Conservation (phyloP, 2,888 invertebrate species). For the Protonemura montana region DNA sequence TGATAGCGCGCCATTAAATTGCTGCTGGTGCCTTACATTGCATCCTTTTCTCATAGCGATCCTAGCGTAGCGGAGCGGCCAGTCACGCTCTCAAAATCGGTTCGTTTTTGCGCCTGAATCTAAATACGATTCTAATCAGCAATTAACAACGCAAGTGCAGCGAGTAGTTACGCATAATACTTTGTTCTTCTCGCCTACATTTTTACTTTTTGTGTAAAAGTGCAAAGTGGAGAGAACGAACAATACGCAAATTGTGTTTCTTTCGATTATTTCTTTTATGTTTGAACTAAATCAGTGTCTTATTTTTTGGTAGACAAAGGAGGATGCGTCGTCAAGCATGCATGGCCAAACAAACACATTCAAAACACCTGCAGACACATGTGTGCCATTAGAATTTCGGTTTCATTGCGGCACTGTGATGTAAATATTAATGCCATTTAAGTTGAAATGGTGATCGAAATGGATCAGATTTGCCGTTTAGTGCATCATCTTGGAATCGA, state of each 20-base stretch:
- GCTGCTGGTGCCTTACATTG: conserved; percentile 14
- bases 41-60: neutral
- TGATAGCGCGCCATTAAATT: neutral
- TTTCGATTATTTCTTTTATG: neutral
- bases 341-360: neutral
- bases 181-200: neutral
- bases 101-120: neutral
- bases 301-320: no score
- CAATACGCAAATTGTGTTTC: neutral
- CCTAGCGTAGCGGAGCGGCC: neutral
- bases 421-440: no score
- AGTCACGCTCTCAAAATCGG: conserved; percentile 33
- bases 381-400: neutral
- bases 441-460: no score
- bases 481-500: no score
- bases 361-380: neutral
- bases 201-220: neutral
- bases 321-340: neutral
- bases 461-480: no score
- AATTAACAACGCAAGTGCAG: neutral
- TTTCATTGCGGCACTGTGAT: neutral
- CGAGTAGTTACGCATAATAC: neutral
- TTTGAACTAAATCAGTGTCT: neutral
- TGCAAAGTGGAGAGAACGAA: neutral
- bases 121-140: neutral